Conservation (phyloP, 1,140 invertebrate genomes). For the Euura lappo region DNA sequence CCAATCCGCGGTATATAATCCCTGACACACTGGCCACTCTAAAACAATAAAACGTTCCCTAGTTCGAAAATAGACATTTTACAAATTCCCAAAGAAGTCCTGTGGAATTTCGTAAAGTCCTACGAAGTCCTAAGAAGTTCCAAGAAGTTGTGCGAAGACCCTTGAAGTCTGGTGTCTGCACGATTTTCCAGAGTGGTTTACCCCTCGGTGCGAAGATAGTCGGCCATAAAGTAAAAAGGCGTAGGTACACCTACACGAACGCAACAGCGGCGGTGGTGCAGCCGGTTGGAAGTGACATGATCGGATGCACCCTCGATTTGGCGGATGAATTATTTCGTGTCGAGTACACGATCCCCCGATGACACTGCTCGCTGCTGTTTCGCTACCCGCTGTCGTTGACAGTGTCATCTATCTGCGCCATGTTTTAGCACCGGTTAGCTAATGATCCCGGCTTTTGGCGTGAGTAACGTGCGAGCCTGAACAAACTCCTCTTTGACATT, state of each 20-base stretch:
- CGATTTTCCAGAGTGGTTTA: no score
- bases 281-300: neutral
- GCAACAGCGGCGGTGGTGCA: neutral
- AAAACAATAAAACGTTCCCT: neutral
- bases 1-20: neutral
- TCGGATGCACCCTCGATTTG: conserved; percentile 15
- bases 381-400: conserved; percentile 43
- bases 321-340: conserved; percentile 56
- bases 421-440: neutral
- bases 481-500: no score
- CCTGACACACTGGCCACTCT: neutral
- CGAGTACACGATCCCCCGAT: conserved; percentile 47
- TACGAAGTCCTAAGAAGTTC: neutral
- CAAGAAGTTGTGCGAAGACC: neutral
- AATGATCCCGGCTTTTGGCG: neutral
- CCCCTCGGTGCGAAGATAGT: no score
- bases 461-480: no score
- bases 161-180: no score
- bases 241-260: no score
- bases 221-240: no score
- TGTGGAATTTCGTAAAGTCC: neutral
- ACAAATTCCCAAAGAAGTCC: no score
- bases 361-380: conserved; percentile 33
- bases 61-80: neutral
- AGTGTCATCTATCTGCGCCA: conserved; percentile 43